Evolutionary conservation across 1,140 invertebrate genomes (phyloP).

Genomic region (Ephestia elutella): DNA sequence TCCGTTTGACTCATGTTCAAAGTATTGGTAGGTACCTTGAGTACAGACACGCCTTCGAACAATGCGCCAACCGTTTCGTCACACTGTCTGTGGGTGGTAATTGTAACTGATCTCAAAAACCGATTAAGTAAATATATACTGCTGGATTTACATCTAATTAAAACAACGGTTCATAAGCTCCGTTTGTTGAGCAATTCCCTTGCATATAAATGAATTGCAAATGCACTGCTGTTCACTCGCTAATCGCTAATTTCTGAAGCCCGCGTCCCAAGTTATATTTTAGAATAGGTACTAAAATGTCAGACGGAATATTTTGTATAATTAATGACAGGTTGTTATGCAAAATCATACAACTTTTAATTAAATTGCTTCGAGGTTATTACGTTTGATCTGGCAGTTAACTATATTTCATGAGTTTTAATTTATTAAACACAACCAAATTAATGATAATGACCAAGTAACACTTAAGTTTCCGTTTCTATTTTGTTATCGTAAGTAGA

Average conservation of each 20-base stretch:
- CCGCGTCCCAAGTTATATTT: neutral
- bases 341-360: too few species aligned
- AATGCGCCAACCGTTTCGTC: constrained; percentile 32
- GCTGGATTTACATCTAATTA: constrained; percentile 31
- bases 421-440: neutral
- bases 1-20: constrained; percentile 8
- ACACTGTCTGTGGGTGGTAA: constrained; percentile 34
- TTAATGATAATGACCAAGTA: neutral
- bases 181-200: constrained; percentile 4
- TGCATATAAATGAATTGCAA: constrained; percentile 5
- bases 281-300: too few species aligned
- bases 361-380: too few species aligned
- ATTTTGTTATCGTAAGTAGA: constrained; percentile 19
- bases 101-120: constrained; percentile 25
- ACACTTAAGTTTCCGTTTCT: neutral
- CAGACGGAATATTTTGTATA: too few species aligned
- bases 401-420: neutral
- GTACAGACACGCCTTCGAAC: constrained; percentile 31
- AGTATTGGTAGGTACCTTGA: constrained; percentile 16
- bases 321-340: too few species aligned
- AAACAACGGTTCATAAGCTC: constrained; percentile 26
- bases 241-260: too few species aligned
- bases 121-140: constrained; percentile 28
- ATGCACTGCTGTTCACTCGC: constrained; percentile 5
- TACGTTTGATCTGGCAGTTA: neutral